Base-by-base conservation (phyloP, 2,113 vertebrate genomes). In the Python bivittatus region DNA sequence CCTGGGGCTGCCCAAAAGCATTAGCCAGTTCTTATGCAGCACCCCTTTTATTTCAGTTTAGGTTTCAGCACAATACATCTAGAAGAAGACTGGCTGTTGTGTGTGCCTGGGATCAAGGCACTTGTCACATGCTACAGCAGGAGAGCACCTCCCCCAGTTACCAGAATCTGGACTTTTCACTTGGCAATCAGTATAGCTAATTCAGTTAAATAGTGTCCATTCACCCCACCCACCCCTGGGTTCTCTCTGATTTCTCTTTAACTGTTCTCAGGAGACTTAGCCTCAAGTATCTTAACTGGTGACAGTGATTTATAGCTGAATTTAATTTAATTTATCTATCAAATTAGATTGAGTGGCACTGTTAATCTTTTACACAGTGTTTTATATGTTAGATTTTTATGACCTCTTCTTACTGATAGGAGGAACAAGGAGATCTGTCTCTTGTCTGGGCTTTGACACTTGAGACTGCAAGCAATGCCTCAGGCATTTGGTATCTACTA, bases 261-360 rank as follows among this genome's bases (percentile, higher is more conserved):
- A 90, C 56, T 97, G 91, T 86, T 92, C 98, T 98, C 98, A 88
- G 95, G 98, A 97, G 98, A 97, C 96, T 97, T 97, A 98, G 98
- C 25, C 98, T 97, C 97, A 97, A 96, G 97, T 96, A 97, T 97
- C 97, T 98, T 98, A 97, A 96, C 94, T 25, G 92, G 94, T 96
- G 97, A 98, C 98, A 98, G 98, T 97, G 97, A 97, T 97, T 97
- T 96, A 97, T 93, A 92, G 90, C 54, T 89, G 96, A 92, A 93
- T 97, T 98, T 98, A 98, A 98, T 98, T 98, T 97, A 98, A 98
- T 98, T 98, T 98, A 97, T 96, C 97, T 97, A 96, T 97, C 97
- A 97, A 97, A 98, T 98, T 98, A 98, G 98, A 98, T 97, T 98
- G 97, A 97, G 95, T 95, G 91, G 95, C 95, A 95, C 96, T 97